Percentiles rank a stretch among this genome's conserved stretches.
phyloP scores from a whole-genome alignment of 2,888 invertebrate genomes.

The Macaria notata region DNA sequence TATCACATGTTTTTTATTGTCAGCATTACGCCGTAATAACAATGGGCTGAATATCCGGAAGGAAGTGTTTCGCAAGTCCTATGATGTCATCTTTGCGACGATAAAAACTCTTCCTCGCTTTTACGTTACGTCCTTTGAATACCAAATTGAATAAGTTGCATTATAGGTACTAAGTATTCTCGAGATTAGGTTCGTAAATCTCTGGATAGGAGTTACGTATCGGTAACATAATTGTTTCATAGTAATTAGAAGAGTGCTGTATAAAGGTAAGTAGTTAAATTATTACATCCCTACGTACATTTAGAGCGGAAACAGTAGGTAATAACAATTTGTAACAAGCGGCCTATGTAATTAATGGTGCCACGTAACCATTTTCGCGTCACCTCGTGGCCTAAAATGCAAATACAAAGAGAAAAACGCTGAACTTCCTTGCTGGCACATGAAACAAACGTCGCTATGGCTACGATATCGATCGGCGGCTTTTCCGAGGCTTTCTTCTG shows the following conservation, averaged over 20 bases:
- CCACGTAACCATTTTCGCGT: conserved; percentile 55
- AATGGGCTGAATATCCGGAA: conserved; percentile 21
- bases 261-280: background rate
- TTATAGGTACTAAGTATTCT: conserved; percentile 10
- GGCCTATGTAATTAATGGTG: conserved; percentile 41
- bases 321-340: conserved; percentile 11
- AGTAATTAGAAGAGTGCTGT: too few relatives aligned
- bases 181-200: conserved; percentile 1
- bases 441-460: conserved; percentile 77
- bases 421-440: conserved; percentile 61
- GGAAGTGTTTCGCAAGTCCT: conserved; percentile 13
- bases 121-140: conserved; percentile 25
- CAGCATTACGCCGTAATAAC: conserved; percentile 1
- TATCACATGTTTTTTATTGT: too few relatives aligned
- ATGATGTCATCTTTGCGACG: conserved; percentile 25
- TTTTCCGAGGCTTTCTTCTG: conserved; percentile 77
- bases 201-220: background rate
- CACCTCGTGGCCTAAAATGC: conserved; percentile 74
- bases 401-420: conserved; percentile 67
- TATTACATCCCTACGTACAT: background rate
- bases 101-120: conserved; percentile 23
- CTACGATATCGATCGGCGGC: conserved; percentile 77
- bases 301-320: conserved; percentile 9
- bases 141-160: conserved; percentile 6
- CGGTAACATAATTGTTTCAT: too few relatives aligned